Evolutionary conservation across 2,888 invertebrate genomes (phyloP), one percentile per base, ranked within the genome.

Genomic region (Tholera decimalis): DNA sequence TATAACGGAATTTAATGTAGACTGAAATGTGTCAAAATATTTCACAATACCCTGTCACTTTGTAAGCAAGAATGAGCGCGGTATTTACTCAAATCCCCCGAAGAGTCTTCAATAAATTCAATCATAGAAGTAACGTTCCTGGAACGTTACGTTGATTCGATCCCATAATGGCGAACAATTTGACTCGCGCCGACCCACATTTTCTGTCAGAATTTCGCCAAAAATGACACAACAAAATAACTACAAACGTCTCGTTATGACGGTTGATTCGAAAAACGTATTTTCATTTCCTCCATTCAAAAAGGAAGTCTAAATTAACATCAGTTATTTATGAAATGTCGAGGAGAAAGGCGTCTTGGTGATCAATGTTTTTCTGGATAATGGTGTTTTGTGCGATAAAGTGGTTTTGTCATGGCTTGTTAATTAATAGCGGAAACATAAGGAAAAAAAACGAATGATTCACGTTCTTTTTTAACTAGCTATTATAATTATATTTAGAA

Each of bases 191-290:
- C 50, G 66, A 68, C 72, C 62, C 46, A 65, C 46, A 61, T 82
- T 73, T 65, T 62, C 59, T 82, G 79, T 61, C 62, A 70, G 71
- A 73, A 69, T 80, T 71, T 54, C 51, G 57, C 55, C 44, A 57
- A 69, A 79, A 82, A 79, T 73, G 51, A 73, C 62, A 64, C 70
- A 80, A 80, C 77, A 58, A 76, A 73, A 75, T 72, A 73, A 72
- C 76, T 69, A 74, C 79, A 77, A 84, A 82, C 65, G 68, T 68
- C 73, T 71, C 81, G 83, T 83, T 81, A 80, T 76, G 64, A 59
- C 71, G 66, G 62, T 81, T 77, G 75, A 70, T 65, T 74, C 73
- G 62, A 60, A 67, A 73, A 77, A 77, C 69, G 61, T 73, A 73
- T 83, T 80, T 79, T 77, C 75, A 51, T 73, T 62, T 66, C 64